Base-by-base conservation (phyloP, 2,113 vertebrate genomes). In the Pongo abelii region DNA sequence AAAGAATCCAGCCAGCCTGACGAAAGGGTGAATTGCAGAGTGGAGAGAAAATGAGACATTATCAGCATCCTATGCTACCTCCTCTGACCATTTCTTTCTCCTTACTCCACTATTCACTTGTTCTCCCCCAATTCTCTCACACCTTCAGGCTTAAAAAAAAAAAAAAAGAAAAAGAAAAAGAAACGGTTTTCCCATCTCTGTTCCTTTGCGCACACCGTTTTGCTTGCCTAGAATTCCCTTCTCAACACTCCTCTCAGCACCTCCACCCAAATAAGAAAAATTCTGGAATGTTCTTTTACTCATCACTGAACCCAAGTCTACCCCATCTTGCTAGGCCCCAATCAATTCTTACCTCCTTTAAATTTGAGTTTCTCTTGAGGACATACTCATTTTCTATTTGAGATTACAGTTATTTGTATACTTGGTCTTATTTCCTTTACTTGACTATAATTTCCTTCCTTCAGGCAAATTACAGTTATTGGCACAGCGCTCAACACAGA, bases 21-120 rank as follows among this genome's bases (percentile, higher is more conserved):
- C 61, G 32, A 81, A 94, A 77, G 11, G 38, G 22, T 20, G 38
- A 64, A 7, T 80, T 81, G 72, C 48, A 92, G 69, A 81, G 67
- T 80, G 84, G 61, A 61, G 84, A 94, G 67, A 97, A 94, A 69
- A 89, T 84, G n/a, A 84, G 48, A 91, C 91, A 92, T 74, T 83
- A 50, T 75, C 61, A 69, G 48, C 75, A 88, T 81, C 5, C 6
- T 78, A 52, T 89, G 64, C 38, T 88, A 23, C 18, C 46, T 87
- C 43, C 32, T 46, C 40, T 90, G 74, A 79, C 14, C 16, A 23
- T 46, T 85, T 61, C 77, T 64, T 23, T 6, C 52, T 78, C 40
- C 20, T 67, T 78, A 16, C 30, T 38, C 12, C 17, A 22, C 38
- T 16, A 78, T 86, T 75, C 20, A 69, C 16, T 89, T 55, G 8